A percentile compares a stretch with the other conserved stretches of the same genome.
These are phyloP conservation scores for Galaxias olidus DNA, from an alignment of 2,797 vertebrate species.

Conservation along the genomic window DNA sequence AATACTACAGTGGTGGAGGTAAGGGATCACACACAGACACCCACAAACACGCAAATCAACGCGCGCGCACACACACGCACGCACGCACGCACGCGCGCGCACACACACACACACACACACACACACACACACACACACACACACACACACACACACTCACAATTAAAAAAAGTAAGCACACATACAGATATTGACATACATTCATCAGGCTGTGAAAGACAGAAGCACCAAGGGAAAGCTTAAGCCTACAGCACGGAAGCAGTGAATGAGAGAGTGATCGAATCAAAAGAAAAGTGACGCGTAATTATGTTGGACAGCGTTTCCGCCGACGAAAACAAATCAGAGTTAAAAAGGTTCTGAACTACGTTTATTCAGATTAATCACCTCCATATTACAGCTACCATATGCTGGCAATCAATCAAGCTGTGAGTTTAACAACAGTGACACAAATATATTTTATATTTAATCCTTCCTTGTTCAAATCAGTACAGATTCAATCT, in stretches of 20 bases:
- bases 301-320: slow-evolving; percentile 54
- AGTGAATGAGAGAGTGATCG: slow-evolving; percentile 38
- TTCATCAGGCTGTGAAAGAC: neutral
- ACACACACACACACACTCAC: neutral
- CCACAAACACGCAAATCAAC: slow-evolving; percentile 31
- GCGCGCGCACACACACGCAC: slow-evolving; percentile 12
- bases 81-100: slow-evolving; percentile 8
- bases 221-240: neutral
- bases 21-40: slow-evolving; percentile 4
- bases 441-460: slow-evolving; percentile 69
- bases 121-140: slow-evolving; percentile 14
- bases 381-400: slow-evolving; percentile 63
- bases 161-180: no score
- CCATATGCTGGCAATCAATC: slow-evolving; percentile 72
- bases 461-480: slow-evolving; percentile 63
- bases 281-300: slow-evolving; percentile 69
- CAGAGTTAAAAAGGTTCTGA: slow-evolving; percentile 64
- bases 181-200: no score
- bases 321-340: slow-evolving; percentile 64
- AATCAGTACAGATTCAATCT: slow-evolving; percentile 60
- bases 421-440: slow-evolving; percentile 57
- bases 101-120: slow-evolving; percentile 24
- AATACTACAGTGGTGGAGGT: no score
- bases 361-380: slow-evolving; percentile 70
- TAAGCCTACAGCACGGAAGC: neutral